Base-by-base conservation (phyloP, 2,888 invertebrate genomes). In the Phortica okadai region DNA sequence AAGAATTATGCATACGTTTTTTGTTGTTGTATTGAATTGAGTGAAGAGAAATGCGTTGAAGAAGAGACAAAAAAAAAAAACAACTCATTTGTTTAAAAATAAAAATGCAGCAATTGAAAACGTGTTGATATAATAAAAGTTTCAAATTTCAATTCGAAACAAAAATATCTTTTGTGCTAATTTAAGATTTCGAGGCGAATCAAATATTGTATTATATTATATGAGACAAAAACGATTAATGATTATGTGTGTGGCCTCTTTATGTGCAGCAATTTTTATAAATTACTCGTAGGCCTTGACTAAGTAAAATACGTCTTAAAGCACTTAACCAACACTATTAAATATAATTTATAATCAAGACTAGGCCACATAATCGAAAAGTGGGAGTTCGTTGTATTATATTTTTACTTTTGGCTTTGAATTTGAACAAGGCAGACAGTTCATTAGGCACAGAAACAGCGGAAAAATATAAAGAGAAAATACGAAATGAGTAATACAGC, bases 271-370 rank as follows among this genome's bases (percentile, higher is more conserved):
- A 33, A 54, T 45, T 54, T 11, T 33, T 70, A 16, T 25, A 70
- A 54, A 70, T 54, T 70, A 70, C 6, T 67, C 7, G 41, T 44
- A 67, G n/a, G 14, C 14, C 50, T 50, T 50, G 8, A 2, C 59
- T 25, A 59, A 59, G 8, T 69, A 66, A 33, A 66, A 69, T 69
- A 69, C 45, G 50, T 21, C 50, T 25, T 69, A 21, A 70, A 70
- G 70, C 70, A 70, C 25, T 54, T 70, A 41, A 14, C 11, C 69
- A 21, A 42, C 25, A 16, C 67, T 44, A 54, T 54, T 14, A 25
- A 54, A 16, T 33, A 72, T 33, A 72, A 70, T 70, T 50, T 72
- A 56, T 72, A 72, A 72, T 33, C 42, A 21, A 33, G 33, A 11
- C 11, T 25, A 33, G n/a, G 54, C 4, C 70, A 25, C 44, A 25